A percentile compares a stretch with the other conserved stretches of the same genome.
phyloP scores from a whole-genome alignment of 2,797 vertebrate genomes.

The Pampus argenteus region DNA sequence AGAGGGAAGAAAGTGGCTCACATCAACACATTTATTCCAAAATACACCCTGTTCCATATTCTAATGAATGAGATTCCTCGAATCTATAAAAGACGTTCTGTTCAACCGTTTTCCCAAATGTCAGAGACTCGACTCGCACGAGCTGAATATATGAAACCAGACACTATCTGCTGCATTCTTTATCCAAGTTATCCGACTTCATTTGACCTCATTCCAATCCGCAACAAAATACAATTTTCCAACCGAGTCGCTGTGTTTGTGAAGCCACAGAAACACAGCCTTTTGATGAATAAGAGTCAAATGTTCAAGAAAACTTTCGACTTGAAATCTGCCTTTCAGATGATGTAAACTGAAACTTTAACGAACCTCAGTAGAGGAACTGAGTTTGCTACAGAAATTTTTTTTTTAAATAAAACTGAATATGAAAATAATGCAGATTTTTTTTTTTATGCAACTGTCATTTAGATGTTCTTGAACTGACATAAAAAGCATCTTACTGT shows the following conservation, averaged over 20 bases:
- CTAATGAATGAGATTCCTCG: neutral
- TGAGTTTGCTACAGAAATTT: neutral
- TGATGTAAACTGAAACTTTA: neutral
- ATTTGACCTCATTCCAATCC: conserved; percentile 10
- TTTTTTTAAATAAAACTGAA: neutral
- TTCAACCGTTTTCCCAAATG: conserved; percentile 6
- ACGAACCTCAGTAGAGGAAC: neutral
- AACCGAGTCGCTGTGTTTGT: neutral
- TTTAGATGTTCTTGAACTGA: neutral
- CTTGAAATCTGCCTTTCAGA: conserved; percentile 25
- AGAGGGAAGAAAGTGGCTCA: conserved; percentile 29
- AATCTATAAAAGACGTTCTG: neutral
- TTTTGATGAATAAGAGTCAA: neutral
- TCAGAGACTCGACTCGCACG: neutral
- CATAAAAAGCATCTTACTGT: neutral
- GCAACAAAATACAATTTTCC: neutral
- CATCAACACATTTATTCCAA: conserved; percentile 27
- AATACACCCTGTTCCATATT: neutral
- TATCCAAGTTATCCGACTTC: neutral
- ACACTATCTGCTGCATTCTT: neutral
- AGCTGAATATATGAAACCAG: conserved; percentile 1
- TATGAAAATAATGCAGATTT: neutral
- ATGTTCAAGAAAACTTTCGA: neutral
- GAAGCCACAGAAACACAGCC: neutral
- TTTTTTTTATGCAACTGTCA: neutral